Evolutionary conservation across 1,140 invertebrate genomes (phyloP).

Genomic region (Lepidotrigona ventralis): DNA sequence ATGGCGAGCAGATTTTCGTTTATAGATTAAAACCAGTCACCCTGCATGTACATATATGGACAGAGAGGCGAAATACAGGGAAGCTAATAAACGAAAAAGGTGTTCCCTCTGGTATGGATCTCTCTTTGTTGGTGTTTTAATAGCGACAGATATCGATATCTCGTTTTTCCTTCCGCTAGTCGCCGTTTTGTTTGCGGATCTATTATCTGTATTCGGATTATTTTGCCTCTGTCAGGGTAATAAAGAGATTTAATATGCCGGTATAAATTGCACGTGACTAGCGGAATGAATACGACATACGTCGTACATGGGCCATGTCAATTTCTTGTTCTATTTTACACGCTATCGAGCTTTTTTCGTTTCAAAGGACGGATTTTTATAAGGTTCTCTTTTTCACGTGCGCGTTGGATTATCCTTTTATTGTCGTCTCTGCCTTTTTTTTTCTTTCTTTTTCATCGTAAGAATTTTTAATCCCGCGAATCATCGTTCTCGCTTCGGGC

Average conservation of each 20-base stretch:
- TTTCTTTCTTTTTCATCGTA: too few species aligned
- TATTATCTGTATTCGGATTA: neutral
- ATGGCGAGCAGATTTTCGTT: too few species aligned
- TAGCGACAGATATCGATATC: slow-evolving; percentile 18
- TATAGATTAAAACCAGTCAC: too few species aligned
- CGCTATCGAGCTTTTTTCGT: neutral
- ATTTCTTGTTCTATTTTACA: neutral
- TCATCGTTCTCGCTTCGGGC: neutral
- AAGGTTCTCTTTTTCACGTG: neutral
- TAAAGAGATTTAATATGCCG: slow-evolving; percentile 1
- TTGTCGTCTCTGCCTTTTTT: neutral
- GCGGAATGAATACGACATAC: neutral
- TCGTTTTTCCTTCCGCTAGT: neutral
- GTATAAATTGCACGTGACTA: neutral
- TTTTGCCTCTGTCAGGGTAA: neutral
- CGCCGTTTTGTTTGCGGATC: neutral
- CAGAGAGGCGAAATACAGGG: neutral
- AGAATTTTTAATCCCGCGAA: neutral
- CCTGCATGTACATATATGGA: too few species aligned
- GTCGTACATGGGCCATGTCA: neutral
- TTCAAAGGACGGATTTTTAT: neutral
- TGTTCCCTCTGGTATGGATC: neutral
- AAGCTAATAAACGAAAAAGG: slow-evolving; percentile 29
- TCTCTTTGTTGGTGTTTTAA: slow-evolving; percentile 27
- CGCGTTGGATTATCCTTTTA: neutral